Evolutionary conservation across 2,113 vertebrate species (phyloP).

Genomic region (Cebus imitator): DNA sequence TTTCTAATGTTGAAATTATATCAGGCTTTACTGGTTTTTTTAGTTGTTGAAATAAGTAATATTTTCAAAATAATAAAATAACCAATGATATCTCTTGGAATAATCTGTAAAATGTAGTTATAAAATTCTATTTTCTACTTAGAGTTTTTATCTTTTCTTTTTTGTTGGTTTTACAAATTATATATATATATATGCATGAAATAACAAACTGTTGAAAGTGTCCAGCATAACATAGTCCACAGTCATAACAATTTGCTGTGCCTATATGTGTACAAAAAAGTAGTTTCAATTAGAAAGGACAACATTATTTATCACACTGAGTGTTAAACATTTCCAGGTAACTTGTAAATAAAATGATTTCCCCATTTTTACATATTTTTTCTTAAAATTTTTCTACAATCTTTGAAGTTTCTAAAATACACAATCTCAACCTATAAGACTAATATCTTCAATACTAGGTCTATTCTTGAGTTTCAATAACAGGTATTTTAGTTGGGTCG

Average conservation of each 20-base stretch:
- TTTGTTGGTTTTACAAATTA: slow-evolving; percentile 51
- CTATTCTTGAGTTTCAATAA: slow-evolving; percentile 22
- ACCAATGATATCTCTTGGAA: slow-evolving; percentile 74
- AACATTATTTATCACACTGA: neutral
- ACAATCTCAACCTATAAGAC: neutral
- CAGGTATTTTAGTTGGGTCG: neutral
- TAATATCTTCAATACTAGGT: neutral
- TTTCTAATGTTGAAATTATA: slow-evolving; percentile 75
- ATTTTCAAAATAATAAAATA: slow-evolving; percentile 78
- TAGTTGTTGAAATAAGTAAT: slow-evolving; percentile 72
- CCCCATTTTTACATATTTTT: slow-evolving; percentile 46
- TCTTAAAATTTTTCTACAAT: slow-evolving; percentile 29
- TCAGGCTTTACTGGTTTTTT: slow-evolving; percentile 73
- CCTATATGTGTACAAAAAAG: slow-evolving; percentile 5
- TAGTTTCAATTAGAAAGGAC: slow-evolving; percentile 43
- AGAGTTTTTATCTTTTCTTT: slow-evolving; percentile 74
- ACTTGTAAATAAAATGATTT: slow-evolving; percentile 55
- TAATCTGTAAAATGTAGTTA: slow-evolving; percentile 77
- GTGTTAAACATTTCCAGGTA: slow-evolving; percentile 10
- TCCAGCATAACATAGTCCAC: neutral
- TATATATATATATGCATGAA: slow-evolving; percentile 18
- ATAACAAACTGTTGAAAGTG: slow-evolving; percentile 16
- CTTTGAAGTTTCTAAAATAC: slow-evolving; percentile 26
- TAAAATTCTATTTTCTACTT: slow-evolving; percentile 78
- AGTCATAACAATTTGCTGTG: neutral